Evolutionary conservation across 2,888 invertebrate species (phyloP).

Genomic region (Ophraella communa): DNA sequence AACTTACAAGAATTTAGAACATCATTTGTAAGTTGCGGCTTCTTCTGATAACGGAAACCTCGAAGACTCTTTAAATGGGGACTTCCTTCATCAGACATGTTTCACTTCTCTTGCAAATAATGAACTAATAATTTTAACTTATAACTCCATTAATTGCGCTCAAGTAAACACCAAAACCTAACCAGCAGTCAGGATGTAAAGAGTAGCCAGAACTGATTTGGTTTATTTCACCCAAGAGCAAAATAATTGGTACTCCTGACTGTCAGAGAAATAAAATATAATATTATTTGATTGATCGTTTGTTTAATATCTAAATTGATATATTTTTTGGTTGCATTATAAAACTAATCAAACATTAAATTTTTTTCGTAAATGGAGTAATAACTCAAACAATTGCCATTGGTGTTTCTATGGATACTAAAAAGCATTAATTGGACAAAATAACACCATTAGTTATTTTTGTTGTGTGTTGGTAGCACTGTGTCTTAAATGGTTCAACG

Average conservation of each 20-base stretch:
- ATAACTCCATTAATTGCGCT: neutral
- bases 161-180: neutral
- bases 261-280: neutral
- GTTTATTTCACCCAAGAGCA: slow-evolving; percentile 1
- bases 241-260: neutral
- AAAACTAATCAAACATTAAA: too few relatives aligned
- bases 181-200: neutral
- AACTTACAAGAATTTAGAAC: slow-evolving; percentile 48
- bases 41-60: slow-evolving; percentile 74
- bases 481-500: neutral
- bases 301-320: too few relatives aligned
- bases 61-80: slow-evolving; percentile 69
- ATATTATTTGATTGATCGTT: neutral
- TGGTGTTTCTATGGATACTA: slow-evolving; percentile 7
- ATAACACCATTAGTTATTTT: too few relatives aligned
- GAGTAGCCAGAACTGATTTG: neutral
- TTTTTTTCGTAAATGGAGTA: too few relatives aligned
- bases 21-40: slow-evolving; percentile 57
- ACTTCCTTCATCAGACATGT: slow-evolving; percentile 61
- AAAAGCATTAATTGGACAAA: neutral
- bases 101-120: neutral
- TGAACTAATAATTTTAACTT: neutral
- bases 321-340: neutral
- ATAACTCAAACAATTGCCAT: neutral
- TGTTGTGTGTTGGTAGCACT: neutral